These are phyloP conservation scores for Pantelozetes paolii DNA, from an alignment of 2,888 invertebrate species.

Conservation along the genomic window DNA sequence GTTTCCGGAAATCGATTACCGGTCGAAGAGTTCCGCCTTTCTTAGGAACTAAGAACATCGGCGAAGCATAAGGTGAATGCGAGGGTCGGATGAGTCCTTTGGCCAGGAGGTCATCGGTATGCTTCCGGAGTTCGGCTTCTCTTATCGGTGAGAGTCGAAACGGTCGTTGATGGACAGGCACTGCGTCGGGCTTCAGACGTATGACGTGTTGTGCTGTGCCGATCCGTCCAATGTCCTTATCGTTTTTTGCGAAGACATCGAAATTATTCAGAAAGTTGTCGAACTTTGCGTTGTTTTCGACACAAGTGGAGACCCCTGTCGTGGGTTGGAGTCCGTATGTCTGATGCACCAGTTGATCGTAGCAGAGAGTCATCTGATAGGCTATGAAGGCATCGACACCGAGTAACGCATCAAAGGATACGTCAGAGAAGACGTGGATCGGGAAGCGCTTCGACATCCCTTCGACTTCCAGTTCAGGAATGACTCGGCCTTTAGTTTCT, in stretches of 20 bases:
- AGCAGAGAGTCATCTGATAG: no score
- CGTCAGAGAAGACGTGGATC: no score
- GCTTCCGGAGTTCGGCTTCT: not conserved
- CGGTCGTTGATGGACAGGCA: not conserved
- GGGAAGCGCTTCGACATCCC: no score
- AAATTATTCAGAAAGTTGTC: not conserved
- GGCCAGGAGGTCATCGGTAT: not conserved
- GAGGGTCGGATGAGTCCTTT: slow-evolving; percentile 8
- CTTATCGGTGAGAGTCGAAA: not conserved
- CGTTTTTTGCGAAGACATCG: not conserved
- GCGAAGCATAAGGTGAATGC: slow-evolving; percentile 1
- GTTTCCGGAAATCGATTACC: slow-evolving; percentile 20
- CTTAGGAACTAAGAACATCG: slow-evolving; percentile 17
- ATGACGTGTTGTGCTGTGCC: not conserved
- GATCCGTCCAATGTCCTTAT: not conserved
- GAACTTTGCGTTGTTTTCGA: not conserved
- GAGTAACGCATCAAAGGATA: no score
- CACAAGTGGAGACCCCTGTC: no score
- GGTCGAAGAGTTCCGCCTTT: not conserved
- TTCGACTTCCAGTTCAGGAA: no score
- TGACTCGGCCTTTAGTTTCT: no score
- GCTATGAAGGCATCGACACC: no score
- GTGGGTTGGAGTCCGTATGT: no score
- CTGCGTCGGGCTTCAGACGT: not conserved
- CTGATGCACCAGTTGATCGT: no score